Evolutionary conservation across 1,140 invertebrate genomes (phyloP).

Genomic region (Caerostris extrusa): DNA sequence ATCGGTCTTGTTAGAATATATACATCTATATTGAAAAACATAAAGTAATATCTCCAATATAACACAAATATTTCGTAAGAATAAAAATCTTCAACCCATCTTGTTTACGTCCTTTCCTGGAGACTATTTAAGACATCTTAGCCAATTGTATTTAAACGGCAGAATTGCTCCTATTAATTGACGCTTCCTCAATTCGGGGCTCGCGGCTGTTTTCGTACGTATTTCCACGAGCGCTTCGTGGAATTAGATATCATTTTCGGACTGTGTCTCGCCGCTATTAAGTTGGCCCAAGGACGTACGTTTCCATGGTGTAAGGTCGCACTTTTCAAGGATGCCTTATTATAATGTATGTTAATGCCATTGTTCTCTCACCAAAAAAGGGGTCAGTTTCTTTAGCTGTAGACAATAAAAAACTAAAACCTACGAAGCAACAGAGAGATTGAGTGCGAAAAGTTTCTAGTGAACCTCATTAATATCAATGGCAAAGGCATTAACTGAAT

Average conservation of each 20-base stretch:
- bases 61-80: too few relatives aligned
- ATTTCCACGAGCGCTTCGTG: not conserved
- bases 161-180: not conserved
- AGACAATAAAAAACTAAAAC: too few relatives aligned
- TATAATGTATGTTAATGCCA: not conserved
- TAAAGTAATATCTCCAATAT: too few relatives aligned
- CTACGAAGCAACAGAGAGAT: too few relatives aligned
- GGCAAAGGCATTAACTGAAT: not conserved
- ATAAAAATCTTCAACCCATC: not conserved
- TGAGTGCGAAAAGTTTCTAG: not conserved
- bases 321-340: conserved; percentile 10
- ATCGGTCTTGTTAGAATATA: too few relatives aligned
- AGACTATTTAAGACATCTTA: not conserved
- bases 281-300: not conserved
- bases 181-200: not conserved
- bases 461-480: not conserved
- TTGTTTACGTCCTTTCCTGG: not conserved
- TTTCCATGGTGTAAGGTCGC: conserved; percentile 10
- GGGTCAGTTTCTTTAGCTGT: not conserved
- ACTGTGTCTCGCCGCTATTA: not conserved
- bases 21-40: too few relatives aligned
- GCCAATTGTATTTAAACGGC: not conserved
- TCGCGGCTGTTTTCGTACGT: not conserved
- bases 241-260: not conserved
- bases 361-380: not conserved